Conservation (phyloP, 35 echinoderm and acorn worm genomes). For the Hemicentrotus pulcherrimus region DNA sequence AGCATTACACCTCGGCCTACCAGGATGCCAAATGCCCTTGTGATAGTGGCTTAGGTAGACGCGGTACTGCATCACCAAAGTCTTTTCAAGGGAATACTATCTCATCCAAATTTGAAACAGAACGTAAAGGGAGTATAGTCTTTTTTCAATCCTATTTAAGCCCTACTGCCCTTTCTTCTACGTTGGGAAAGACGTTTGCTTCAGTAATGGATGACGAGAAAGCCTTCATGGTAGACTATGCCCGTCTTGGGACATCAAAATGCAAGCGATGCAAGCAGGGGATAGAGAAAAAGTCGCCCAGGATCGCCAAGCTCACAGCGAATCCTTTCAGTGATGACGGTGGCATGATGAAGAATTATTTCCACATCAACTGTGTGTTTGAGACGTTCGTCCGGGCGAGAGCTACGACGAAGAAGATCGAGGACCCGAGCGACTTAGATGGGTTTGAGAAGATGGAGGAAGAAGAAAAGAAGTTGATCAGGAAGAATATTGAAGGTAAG, state of each 20-base stretch:
- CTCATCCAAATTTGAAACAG: neutral
- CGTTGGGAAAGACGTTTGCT: neutral
- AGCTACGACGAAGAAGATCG: constrained; percentile 96
- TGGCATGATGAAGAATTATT: constrained; percentile 92
- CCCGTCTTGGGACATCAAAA: constrained; percentile 94
- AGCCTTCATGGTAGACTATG: constrained; percentile 84
- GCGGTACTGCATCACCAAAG: neutral
- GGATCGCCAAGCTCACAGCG: constrained; percentile 87
- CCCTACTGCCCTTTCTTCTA: neutral
- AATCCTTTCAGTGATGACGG: constrained; percentile 97
- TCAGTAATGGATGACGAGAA: constrained; percentile 78
- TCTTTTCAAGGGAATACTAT: neutral
- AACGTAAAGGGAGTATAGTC: neutral
- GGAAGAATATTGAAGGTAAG: constrained; percentile 83
- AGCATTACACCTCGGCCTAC: neutral
- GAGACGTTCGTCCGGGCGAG: constrained; percentile 83
- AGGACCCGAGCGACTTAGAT: constrained; percentile 84
- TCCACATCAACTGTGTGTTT: constrained; percentile 91
- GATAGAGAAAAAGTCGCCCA: constrained; percentile 86
- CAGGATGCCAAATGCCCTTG: neutral
- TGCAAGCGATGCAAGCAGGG: constrained; percentile 98
- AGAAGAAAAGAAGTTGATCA: constrained; percentile 81
- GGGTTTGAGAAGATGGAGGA: constrained; percentile 95
- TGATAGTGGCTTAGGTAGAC: neutral
- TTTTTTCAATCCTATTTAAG: neutral